Evolutionary conservation across 2,888 invertebrate species (phyloP).

Genomic region (Atethmia centrago): DNA sequence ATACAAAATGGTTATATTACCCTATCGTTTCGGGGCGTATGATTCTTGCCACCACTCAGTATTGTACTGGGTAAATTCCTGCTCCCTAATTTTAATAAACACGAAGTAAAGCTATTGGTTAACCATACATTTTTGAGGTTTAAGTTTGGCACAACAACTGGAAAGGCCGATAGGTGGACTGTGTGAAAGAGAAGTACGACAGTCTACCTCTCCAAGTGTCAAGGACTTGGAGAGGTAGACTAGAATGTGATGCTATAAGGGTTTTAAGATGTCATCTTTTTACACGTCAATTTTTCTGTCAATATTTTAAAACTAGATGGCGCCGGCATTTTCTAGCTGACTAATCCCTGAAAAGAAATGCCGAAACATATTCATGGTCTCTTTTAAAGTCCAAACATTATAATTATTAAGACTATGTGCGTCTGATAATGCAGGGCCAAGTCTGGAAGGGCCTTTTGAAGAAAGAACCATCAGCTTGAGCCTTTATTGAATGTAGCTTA

Average conservation of each 20-base stretch:
- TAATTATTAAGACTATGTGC: not conserved
- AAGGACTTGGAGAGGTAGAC: too few relatives aligned
- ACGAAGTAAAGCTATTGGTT: too few relatives aligned
- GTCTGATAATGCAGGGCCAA: not conserved
- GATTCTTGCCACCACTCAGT: not conserved
- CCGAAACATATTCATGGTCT: not conserved
- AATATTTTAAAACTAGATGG: not conserved
- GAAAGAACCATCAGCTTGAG: not conserved
- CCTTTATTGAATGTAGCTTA: conserved; percentile 3
- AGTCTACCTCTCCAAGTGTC: too few relatives aligned
- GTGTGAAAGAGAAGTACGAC: too few relatives aligned
- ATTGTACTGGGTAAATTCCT: too few relatives aligned
- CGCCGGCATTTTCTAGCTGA: not conserved
- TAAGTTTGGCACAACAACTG: too few relatives aligned
- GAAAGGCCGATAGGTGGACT: too few relatives aligned
- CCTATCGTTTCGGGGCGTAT: not conserved
- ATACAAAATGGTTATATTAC: not conserved
- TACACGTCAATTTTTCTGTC: not conserved
- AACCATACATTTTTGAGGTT: too few relatives aligned
- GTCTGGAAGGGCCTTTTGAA: not conserved
- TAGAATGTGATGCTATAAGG: too few relatives aligned
- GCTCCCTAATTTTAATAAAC: too few relatives aligned
- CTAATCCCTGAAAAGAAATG: not conserved
- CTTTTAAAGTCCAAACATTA: not conserved
- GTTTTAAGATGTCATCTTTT: too few relatives aligned